phyloP scores from a whole-genome alignment of 2,113 vertebrate species.

The Microcebus tavaratra region DNA sequence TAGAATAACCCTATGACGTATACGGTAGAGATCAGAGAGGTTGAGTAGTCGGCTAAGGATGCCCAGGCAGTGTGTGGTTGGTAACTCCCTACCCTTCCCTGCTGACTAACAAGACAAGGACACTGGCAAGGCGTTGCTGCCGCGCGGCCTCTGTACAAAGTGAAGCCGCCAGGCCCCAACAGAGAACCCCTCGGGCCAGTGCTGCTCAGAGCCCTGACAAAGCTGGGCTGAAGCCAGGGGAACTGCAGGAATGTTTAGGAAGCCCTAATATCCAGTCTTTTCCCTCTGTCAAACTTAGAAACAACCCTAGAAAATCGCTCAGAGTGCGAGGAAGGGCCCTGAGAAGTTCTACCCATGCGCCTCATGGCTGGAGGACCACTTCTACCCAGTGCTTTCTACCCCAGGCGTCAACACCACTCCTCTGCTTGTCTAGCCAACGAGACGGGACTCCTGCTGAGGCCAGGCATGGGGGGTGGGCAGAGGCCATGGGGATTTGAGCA shows the following conservation, averaged over 20 bases:
- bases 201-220: not conserved
- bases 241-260: not conserved
- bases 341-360: not conserved
- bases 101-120: not conserved
- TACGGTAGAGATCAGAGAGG: not conserved
- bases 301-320: not conserved
- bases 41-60: not conserved
- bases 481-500: not conserved
- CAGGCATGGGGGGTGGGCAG: fast-evolving
- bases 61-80: not conserved
- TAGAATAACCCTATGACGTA: too few species aligned
- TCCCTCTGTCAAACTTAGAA: not conserved
- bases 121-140: not conserved
- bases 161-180: not conserved
- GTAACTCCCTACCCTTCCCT: not conserved
- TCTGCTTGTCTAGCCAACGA: not conserved
- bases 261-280: not conserved
- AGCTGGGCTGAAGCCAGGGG: not conserved
- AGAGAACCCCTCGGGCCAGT: not conserved
- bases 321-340: not conserved
- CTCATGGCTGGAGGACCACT: not conserved
- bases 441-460: not conserved
- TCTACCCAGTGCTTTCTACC: not conserved
- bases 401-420: not conserved
- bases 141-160: fast-evolving